Percentiles rank a stretch among this genome's conserved stretches.
These are phyloP conservation scores for Cephalotes varians DNA, from an alignment of 2,888 invertebrate genomes.

Conservation along the genomic window DNA sequence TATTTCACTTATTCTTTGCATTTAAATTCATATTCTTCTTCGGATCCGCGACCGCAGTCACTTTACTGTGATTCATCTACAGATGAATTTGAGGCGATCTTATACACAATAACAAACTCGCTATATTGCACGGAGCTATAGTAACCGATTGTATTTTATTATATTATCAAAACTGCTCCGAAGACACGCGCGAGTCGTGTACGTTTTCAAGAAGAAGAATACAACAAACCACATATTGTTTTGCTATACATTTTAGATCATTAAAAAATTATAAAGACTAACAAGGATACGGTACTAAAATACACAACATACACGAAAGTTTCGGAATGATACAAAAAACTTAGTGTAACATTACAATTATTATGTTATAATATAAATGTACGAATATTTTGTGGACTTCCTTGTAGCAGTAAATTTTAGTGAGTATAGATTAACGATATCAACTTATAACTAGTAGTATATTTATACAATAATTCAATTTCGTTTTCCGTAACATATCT, in stretches of 20 bases:
- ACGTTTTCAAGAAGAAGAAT: conserved; percentile 78
- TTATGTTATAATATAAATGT: conserved; percentile 75
- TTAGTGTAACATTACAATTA: conserved; percentile 65
- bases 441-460: conserved; percentile 76
- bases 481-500: conserved; percentile 66
- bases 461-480: conserved; percentile 74
- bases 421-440: conserved; percentile 71
- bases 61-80: conserved; percentile 56
- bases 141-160: conserved; percentile 71
- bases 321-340: conserved; percentile 75
- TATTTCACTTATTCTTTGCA: conserved; percentile 78
- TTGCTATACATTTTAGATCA: conserved; percentile 76
- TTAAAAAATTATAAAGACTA: conserved; percentile 73
- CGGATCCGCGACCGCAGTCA: conserved; percentile 58
- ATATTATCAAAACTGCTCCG: conserved; percentile 72
- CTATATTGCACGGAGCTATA: conserved; percentile 75
- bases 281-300: conserved; percentile 71
- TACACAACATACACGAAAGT: conserved; percentile 70
- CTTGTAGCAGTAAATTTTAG: conserved; percentile 71
- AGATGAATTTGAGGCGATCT: conserved; percentile 63
- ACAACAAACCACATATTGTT: conserved; percentile 80
- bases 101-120: conserved; percentile 69
- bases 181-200: conserved; percentile 71
- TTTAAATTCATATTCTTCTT: conserved; percentile 70
- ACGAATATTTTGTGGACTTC: conserved; percentile 72